phyloP scores from a whole-genome alignment of 2,113 vertebrate species.

The Promerops cafer region DNA sequence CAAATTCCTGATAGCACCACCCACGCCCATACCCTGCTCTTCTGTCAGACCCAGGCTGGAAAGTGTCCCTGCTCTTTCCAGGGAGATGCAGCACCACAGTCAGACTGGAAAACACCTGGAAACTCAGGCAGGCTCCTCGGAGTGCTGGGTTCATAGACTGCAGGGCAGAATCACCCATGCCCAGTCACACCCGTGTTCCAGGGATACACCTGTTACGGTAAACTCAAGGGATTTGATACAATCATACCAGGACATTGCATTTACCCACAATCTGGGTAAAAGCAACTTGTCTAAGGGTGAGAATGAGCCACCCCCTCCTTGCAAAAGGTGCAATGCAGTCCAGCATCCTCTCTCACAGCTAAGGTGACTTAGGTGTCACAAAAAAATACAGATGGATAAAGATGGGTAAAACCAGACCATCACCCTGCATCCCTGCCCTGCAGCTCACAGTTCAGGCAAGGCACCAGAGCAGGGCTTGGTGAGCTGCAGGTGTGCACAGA shows the following conservation, averaged over 20 bases:
- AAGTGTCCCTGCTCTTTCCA: not conserved
- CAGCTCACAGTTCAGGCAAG: not conserved
- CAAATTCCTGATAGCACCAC: not conserved
- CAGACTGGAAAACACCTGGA: not conserved
- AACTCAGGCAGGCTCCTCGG: not conserved
- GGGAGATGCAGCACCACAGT: rapidly evolving
- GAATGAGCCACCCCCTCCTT: not conserved
- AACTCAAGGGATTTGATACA: not conserved
- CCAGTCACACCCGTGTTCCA: not conserved
- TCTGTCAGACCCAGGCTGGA: not conserved
- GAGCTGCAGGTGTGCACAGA: not conserved
- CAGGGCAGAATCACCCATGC: not conserved
- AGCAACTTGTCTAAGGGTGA: not conserved
- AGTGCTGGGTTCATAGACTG: not conserved
- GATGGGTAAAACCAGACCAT: not conserved
- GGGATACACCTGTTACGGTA: not conserved
- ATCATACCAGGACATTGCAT: not conserved
- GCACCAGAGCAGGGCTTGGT: not conserved
- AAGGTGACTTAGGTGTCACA: not conserved
- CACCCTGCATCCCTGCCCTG: not conserved
- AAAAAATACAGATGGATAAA: not conserved
- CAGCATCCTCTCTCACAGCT: not conserved
- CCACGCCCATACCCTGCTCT: not conserved
- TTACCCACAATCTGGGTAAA: not conserved
- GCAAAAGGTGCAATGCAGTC: not conserved